Percentiles rank a stretch among this genome's conserved stretches.
Conservation (phyloP, 1,140 invertebrate genomes). For the Sesamia nonagrioides region DNA sequence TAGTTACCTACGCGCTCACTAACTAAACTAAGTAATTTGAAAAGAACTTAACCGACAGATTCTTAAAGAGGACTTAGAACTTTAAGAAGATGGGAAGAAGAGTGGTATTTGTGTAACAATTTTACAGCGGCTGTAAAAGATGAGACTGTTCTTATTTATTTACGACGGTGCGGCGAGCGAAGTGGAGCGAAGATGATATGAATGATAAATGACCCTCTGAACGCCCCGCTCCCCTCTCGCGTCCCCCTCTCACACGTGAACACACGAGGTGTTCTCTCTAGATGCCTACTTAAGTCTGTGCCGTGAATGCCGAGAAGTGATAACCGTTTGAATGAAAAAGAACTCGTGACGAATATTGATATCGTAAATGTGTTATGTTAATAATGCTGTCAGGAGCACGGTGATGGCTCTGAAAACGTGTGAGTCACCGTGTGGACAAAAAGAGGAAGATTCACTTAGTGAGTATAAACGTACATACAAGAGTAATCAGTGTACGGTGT, state of each 20-base stretch:
- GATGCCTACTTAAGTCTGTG: conserved; percentile 72
- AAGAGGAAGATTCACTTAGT: conserved; percentile 27
- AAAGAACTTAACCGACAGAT: conserved; percentile 60
- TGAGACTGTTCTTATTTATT: conserved; percentile 88
- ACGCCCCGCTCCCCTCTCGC: conserved; percentile 61
- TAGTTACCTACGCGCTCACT: conserved; percentile 78
- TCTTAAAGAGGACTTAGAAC: not conserved
- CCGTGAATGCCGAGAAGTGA: conserved; percentile 70
- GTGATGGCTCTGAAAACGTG: conserved; percentile 28
- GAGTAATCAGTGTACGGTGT: not conserved
- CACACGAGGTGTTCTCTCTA: conserved; percentile 76
- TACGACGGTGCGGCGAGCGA: conserved; percentile 86
- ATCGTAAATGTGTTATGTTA: conserved; percentile 54
- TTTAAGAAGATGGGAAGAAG: not conserved
- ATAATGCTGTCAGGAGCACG: conserved; percentile 47
- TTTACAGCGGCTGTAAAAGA: conserved; percentile 82
- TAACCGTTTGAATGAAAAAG: conserved; percentile 70
- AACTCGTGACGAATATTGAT: conserved; percentile 71
- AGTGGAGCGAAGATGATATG: conserved; percentile 88
- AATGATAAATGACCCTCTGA: conserved; percentile 87
- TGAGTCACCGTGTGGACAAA: conserved; percentile 14
- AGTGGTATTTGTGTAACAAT: conserved; percentile 31
- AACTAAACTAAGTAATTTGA: conserved; percentile 55
- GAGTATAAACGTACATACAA: not conserved
- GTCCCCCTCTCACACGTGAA: conserved; percentile 77